Percentiles rank a stretch among this genome's conserved stretches.
These are phyloP conservation scores for Leptopilina boulardi DNA, from an alignment of 1,140 invertebrate species.

Conservation along the genomic window DNA sequence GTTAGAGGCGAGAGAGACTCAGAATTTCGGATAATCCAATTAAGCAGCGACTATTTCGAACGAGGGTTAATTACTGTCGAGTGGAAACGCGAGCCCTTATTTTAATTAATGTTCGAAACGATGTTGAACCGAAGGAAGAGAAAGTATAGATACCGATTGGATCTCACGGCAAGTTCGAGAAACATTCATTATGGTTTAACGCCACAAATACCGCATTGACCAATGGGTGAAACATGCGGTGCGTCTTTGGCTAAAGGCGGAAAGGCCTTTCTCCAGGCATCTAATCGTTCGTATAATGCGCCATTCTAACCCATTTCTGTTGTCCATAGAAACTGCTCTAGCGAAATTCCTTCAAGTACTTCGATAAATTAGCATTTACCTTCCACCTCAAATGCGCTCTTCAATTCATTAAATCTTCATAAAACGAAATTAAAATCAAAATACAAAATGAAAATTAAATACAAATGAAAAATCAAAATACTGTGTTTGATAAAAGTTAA, in stretches of 20 bases:
- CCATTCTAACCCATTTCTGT: slow-evolving; percentile 9
- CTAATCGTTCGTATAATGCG: slow-evolving; percentile 19
- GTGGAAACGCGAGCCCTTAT: slow-evolving; percentile 16
- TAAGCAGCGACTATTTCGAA: slow-evolving; percentile 26
- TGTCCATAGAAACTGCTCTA: background rate
- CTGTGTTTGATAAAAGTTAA: too few relatives aligned
- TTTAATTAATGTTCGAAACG: slow-evolving; percentile 21
- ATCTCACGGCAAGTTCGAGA: slow-evolving; percentile 20
- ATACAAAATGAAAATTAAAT: too few relatives aligned
- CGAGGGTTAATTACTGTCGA: slow-evolving; percentile 32
- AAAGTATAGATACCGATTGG: slow-evolving; percentile 32
- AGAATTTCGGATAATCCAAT: slow-evolving; percentile 29
- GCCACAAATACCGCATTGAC: slow-evolving; percentile 28
- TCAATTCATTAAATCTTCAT: too few relatives aligned
- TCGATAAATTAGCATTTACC: slow-evolving; percentile 12
- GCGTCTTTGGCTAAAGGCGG: slow-evolving; percentile 20
- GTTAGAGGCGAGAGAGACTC: background rate
- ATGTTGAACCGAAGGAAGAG: slow-evolving; percentile 9
- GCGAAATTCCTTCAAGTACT: slow-evolving; percentile 19
- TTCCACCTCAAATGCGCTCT: background rate
- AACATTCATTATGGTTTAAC: slow-evolving; percentile 11
- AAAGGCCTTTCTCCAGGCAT: background rate
- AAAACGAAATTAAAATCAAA: too few relatives aligned
- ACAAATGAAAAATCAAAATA: too few relatives aligned
- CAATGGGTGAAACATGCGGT: slow-evolving; percentile 31